Conservation (phyloP, 2,888 invertebrate species). For the Leucophora obtusa region DNA sequence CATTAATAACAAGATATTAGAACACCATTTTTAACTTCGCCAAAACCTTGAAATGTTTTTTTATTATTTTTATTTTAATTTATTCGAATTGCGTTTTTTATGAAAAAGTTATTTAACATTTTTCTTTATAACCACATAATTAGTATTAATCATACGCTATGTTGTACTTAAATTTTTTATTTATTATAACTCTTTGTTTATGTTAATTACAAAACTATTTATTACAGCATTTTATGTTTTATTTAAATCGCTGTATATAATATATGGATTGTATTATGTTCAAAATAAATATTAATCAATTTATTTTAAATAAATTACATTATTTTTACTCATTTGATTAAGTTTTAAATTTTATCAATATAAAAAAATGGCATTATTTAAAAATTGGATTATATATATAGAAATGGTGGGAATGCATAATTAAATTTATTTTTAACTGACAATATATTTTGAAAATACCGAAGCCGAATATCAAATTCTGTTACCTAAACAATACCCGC, state of each 20-base stretch:
- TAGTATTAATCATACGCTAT: constrained; percentile 25
- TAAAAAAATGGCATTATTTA: neutral
- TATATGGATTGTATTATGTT: constrained; percentile 14
- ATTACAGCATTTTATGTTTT: neutral
- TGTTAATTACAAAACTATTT: constrained; percentile 1
- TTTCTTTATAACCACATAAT: constrained; percentile 1
- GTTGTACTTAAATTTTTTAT: constrained; percentile 3
- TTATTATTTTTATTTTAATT: neutral
- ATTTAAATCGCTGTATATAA: neutral
- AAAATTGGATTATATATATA: neutral
- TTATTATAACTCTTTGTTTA: constrained; percentile 13
- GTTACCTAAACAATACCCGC: no score
- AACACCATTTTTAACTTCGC: no score
- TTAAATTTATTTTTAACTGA: no score
- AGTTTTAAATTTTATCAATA: constrained; percentile 7
- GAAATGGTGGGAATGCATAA: no score
- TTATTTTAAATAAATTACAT: constrained; percentile 12
- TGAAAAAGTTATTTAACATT: neutral
- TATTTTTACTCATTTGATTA: constrained; percentile 18
- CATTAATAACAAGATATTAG: no score
- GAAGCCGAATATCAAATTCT: no score
- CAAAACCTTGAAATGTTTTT: neutral
- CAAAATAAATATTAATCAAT: constrained; percentile 23
- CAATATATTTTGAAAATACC: no score
- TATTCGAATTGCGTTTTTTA: neutral